A percentile compares a stretch with the other conserved stretches of the same genome.
Conservation (phyloP, 1,140 invertebrate species). For the Lysiphlebus fabarum region DNA sequence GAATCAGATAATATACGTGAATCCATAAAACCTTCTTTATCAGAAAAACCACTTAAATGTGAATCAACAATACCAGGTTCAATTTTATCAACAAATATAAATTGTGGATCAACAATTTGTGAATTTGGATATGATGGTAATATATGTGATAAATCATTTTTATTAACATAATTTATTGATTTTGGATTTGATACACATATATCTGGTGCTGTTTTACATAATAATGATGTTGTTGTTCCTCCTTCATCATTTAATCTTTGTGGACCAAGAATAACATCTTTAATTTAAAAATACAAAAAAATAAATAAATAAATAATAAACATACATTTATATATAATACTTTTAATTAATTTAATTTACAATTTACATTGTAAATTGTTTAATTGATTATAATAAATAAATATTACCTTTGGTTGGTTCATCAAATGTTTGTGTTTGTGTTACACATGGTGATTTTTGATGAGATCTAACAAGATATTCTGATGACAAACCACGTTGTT, state of each 20-base stretch:
- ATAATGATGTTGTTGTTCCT: constrained; percentile 43
- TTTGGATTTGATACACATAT: constrained; percentile 53
- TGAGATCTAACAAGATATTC: constrained; percentile 51
- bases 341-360: background rate
- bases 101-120: constrained; percentile 44
- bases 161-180: constrained; percentile 52
- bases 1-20: constrained; percentile 48
- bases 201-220: constrained; percentile 52
- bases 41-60: constrained; percentile 48
- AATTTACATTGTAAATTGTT: background rate
- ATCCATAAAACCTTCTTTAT: constrained; percentile 54
- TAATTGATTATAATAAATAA: background rate
- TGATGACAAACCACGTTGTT: constrained; percentile 53
- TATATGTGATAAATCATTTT: constrained; percentile 50
- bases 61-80: constrained; percentile 50
- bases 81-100: constrained; percentile 43
- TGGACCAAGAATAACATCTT: constrained; percentile 35
- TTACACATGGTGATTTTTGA: constrained; percentile 49
- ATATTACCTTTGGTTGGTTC: constrained; percentile 43
- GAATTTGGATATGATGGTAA: constrained; percentile 47
- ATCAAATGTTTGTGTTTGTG: constrained; percentile 42
- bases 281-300: background rate
- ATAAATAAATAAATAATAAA: background rate
- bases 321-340: background rate
- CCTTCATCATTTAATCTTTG: constrained; percentile 48